Conservation (phyloP, 2,888 invertebrate genomes). For the Drosophila borealis region DNA sequence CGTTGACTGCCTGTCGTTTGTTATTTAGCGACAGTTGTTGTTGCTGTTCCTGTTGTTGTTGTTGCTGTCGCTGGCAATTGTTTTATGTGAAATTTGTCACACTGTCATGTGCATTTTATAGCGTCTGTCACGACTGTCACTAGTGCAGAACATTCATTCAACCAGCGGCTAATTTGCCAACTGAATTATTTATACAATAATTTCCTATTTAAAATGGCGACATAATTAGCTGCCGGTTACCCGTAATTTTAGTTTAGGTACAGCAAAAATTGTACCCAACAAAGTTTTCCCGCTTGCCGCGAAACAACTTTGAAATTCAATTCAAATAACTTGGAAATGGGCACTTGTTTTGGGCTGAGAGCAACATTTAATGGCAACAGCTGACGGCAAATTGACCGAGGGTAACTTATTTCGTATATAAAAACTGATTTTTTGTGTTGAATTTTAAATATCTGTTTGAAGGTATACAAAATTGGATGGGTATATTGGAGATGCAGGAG, state of each 20-base stretch:
- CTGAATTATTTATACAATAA: conserved; percentile 63
- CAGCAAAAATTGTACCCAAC: neutral
- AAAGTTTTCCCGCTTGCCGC: conserved; percentile 12
- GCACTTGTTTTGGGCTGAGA: conserved; percentile 26
- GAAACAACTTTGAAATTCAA: conserved; percentile 13
- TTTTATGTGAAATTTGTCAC: conserved; percentile 80
- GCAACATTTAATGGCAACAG: conserved; percentile 23
- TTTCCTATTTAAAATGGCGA: conserved; percentile 72
- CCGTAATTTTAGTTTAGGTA: neutral
- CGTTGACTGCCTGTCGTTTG: conserved; percentile 74
- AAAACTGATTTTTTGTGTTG: neutral
- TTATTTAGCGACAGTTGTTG: conserved; percentile 79
- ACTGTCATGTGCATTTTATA: conserved; percentile 74
- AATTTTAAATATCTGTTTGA: too few species aligned
- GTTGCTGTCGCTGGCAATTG: conserved; percentile 56
- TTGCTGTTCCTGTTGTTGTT: conserved; percentile 16
- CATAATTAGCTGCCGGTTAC: conserved; percentile 56
- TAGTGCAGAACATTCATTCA: conserved; percentile 24
- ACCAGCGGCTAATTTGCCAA: conserved; percentile 55
- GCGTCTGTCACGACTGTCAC: conserved; percentile 47
- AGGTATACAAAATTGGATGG: too few species aligned
- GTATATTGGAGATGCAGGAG: too few species aligned
- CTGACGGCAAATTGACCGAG: conserved; percentile 21
- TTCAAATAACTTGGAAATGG: conserved; percentile 33
- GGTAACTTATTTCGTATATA: conserved; percentile 3